These are phyloP conservation scores for Sphinx pinastri DNA, from an alignment of 2,888 invertebrate species.

Conservation along the genomic window DNA sequence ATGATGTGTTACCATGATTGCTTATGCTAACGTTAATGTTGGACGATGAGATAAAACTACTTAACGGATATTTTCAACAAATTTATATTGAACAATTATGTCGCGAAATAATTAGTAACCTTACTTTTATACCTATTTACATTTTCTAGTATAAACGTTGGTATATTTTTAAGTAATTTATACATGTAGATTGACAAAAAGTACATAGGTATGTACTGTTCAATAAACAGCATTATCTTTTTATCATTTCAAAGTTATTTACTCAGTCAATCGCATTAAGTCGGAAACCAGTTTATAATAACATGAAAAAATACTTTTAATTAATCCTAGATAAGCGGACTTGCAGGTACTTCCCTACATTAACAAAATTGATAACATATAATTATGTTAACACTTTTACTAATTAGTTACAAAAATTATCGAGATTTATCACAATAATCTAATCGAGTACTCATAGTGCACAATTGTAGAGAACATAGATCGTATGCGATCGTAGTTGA, in stretches of 20 bases:
- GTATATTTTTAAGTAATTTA: no score
- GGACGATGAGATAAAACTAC: no score
- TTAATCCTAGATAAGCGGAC: conserved; percentile 10
- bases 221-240: neutral
- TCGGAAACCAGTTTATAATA: conserved; percentile 1
- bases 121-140: no score
- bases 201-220: neutral
- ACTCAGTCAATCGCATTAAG: neutral
- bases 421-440: neutral
- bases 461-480: conserved; percentile 33
- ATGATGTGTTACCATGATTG: no score
- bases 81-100: no score
- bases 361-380: neutral
- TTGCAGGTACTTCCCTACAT: neutral
- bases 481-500: conserved; percentile 14
- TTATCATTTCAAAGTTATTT: conserved; percentile 12
- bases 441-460: conserved; percentile 50
- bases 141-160: no score
- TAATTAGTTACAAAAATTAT: conserved; percentile 4
- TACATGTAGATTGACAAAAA: no score
- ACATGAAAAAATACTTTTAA: conserved; percentile 16
- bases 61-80: no score
- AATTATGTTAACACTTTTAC: conserved; percentile 6
- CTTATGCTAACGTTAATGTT: no score
- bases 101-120: no score